Evolutionary conservation across 2,797 vertebrate species (phyloP).

Genomic region (Antrozous pallidus): DNA sequence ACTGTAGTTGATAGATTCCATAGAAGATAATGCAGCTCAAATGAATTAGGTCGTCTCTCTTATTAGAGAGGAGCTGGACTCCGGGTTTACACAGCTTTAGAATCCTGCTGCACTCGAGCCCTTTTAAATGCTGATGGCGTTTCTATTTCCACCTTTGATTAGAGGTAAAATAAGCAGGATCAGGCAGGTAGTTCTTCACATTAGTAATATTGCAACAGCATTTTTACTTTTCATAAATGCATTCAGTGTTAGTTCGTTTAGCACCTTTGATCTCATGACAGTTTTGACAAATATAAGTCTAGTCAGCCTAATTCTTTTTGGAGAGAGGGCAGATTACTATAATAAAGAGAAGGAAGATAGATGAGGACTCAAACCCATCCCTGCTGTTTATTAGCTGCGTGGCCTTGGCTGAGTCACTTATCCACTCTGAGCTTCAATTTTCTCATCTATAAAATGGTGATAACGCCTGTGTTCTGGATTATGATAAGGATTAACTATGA

Average conservation of each 20-base stretch:
- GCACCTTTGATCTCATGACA: background rate
- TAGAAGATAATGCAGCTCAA: background rate
- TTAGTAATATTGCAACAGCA: background rate
- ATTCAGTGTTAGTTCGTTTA: background rate
- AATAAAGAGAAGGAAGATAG: background rate
- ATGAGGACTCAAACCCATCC: background rate
- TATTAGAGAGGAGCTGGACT: background rate
- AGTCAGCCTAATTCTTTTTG: background rate
- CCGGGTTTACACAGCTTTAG: background rate
- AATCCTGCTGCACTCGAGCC: background rate
- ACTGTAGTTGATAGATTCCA: slow-evolving; percentile 25
- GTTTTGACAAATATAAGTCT: background rate
- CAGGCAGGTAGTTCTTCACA: background rate
- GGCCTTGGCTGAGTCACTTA: background rate
- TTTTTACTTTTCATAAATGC: background rate
- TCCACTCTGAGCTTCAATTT: background rate
- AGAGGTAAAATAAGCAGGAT: background rate
- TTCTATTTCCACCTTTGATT: background rate
- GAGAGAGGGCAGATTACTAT: background rate
- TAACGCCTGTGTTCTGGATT: background rate
- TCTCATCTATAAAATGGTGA: background rate
- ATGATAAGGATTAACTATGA: background rate
- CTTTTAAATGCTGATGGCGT: background rate
- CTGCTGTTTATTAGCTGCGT: background rate
- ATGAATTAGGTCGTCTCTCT: slow-evolving; percentile 22